These are phyloP conservation scores for Beris chalybata DNA, from an alignment of 2,888 invertebrate genomes.

Conservation along the genomic window DNA sequence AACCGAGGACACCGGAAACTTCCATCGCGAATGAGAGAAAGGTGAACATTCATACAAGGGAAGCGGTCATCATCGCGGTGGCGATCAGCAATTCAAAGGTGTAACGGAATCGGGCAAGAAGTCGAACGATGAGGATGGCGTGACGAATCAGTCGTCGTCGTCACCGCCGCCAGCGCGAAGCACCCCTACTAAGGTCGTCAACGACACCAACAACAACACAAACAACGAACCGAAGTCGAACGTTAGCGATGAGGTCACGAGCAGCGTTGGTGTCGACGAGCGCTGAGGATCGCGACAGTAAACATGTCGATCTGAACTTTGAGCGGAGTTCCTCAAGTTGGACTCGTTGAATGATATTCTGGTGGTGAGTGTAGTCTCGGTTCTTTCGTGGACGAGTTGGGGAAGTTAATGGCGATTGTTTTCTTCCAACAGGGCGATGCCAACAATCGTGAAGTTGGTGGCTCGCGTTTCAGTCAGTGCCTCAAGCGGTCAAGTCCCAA, in stretches of 20 bases:
- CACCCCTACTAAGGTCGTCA: slow-evolving; percentile 31
- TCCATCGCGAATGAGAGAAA: slow-evolving; percentile 17
- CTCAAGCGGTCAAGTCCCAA: slow-evolving; percentile 60
- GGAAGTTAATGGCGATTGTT: neutral
- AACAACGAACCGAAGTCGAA: neutral
- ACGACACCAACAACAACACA: slow-evolving; percentile 31
- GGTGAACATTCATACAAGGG: slow-evolving; percentile 5
- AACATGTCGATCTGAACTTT: slow-evolving; percentile 69
- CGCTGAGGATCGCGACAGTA: slow-evolving; percentile 9
- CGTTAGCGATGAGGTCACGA: neutral
- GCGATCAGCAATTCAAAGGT: too few relatives aligned
- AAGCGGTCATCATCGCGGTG: too few relatives aligned
- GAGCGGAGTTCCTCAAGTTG: slow-evolving; percentile 83
- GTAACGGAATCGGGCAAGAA: neutral
- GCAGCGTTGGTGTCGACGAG: neutral
- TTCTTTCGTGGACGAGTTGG: neutral
- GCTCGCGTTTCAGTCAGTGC: slow-evolving; percentile 79
- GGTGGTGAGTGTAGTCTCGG: slow-evolving; percentile 60
- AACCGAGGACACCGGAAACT: slow-evolving; percentile 38
- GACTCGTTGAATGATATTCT: slow-evolving; percentile 75
- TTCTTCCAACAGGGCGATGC: slow-evolving; percentile 62
- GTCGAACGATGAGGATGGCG: slow-evolving; percentile 4
- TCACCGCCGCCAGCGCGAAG: slow-evolving; percentile 35
- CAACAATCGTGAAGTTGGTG: slow-evolving; percentile 58
- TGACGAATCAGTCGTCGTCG: neutral